Percentiles rank a stretch among this genome's conserved stretches.
Conservation (phyloP, 2,888 invertebrate species). For the Andricus curvator region DNA sequence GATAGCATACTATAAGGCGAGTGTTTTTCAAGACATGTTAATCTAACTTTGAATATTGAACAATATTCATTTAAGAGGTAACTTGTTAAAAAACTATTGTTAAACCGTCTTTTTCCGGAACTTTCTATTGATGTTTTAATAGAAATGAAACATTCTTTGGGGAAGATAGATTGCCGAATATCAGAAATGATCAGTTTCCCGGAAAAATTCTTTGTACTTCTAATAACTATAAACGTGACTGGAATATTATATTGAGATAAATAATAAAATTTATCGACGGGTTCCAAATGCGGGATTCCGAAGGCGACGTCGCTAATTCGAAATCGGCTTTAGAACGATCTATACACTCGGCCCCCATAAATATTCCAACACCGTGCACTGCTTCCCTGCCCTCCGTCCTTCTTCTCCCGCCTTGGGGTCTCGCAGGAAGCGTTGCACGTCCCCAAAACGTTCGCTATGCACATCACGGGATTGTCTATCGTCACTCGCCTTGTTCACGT, state of each 20-base stretch:
- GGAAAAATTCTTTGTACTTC: constrained; percentile 32
- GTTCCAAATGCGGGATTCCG: constrained; percentile 28
- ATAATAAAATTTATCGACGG: constrained; percentile 26
- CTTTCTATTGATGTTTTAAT: too few species aligned
- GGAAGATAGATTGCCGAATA: constrained; percentile 30
- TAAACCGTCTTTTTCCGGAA: too few species aligned
- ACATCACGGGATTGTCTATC: constrained; percentile 65
- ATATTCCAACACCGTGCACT: constrained; percentile 60
- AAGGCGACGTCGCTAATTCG: constrained; percentile 46
- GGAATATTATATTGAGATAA: constrained; percentile 2
- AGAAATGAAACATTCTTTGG: background rate
- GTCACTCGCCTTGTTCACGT: constrained; percentile 57
- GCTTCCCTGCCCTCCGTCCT: constrained; percentile 37
- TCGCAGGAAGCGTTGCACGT: constrained; percentile 59
- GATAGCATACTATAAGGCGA: constrained; percentile 10
- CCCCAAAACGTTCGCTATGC: constrained; percentile 67
- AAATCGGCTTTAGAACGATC: constrained; percentile 33
- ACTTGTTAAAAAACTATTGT: too few species aligned
- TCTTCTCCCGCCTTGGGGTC: constrained; percentile 45
- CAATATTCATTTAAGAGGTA: background rate
- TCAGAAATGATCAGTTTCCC: constrained; percentile 30
- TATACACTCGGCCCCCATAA: constrained; percentile 50
- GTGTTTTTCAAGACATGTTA: background rate
- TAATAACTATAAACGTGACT: constrained; percentile 24
- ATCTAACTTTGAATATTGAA: background rate